phyloP scores from a whole-genome alignment of 2,113 vertebrate species.

The Peromyscus maniculatus region DNA sequence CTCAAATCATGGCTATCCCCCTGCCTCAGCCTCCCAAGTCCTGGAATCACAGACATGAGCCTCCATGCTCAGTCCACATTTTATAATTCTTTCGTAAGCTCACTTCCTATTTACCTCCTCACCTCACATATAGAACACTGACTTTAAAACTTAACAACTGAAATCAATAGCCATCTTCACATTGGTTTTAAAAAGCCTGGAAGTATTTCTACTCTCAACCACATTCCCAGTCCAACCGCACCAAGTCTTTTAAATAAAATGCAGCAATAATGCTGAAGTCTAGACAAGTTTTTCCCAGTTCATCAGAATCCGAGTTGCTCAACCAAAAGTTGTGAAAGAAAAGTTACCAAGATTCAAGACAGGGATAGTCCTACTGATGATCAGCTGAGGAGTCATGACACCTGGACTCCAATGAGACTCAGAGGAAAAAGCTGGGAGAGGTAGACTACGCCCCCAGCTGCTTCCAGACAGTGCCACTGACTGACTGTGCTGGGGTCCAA shows the following conservation, averaged over 20 bases:
- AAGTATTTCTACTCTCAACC: constrained; percentile 49
- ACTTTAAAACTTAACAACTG: constrained; percentile 38
- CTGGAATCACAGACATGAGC: neutral
- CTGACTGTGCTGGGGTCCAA: neutral
- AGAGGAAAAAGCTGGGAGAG: constrained; percentile 55
- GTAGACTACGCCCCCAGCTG: neutral
- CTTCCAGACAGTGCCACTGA: constrained; percentile 40
- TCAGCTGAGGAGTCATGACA: constrained; percentile 62
- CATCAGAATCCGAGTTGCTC: constrained; percentile 66
- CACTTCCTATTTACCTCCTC: neutral
- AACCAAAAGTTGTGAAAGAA: constrained; percentile 70
- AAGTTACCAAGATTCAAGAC: constrained; percentile 59
- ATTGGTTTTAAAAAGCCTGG: constrained; percentile 37
- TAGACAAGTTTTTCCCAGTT: constrained; percentile 60
- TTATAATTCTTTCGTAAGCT: constrained; percentile 42
- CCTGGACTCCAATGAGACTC: neutral
- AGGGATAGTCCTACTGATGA: neutral
- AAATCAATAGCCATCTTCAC: constrained; percentile 38
- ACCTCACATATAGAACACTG: constrained; percentile 31
- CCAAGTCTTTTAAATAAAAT: constrained; percentile 68
- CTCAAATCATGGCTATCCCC: neutral
- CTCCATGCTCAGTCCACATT: neutral
- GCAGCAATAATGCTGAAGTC: constrained; percentile 55
- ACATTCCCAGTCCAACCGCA: constrained; percentile 36
- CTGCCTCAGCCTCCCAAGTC: constrained; percentile 14